Evolutionary conservation across 2,888 invertebrate genomes (phyloP), one percentile per base, ranked within the genome.

Genomic region (Tuta absoluta): DNA sequence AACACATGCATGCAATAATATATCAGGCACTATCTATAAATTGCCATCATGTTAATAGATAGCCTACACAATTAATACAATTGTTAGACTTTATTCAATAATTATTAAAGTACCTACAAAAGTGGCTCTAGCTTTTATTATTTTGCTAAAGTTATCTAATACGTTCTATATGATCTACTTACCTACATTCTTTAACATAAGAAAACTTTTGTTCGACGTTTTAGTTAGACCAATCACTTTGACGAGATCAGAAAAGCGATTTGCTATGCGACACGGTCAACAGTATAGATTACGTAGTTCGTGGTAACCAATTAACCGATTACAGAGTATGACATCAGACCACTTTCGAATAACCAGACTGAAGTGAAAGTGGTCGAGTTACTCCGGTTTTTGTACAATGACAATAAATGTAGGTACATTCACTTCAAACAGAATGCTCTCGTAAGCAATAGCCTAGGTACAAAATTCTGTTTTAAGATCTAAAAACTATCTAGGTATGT

Each of bases 341-440:
- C 45, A 64, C 68, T 66, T 64, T 65, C 64, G 63, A 66, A 65
- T 41, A 64, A 65, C 60, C 63, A 58, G 65, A 24, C 61, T 56
- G 53, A 60, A 66, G 68, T 63, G 69, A 69, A 69, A 69, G 69
- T 65, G 63, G 56, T 65, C 63, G 4, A 12, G 61, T 65, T 37
- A 60, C 60, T 66, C 28, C 24, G 60, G 24, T 64, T 64, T 56
- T 56, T 49, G 33, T 33, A 33, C 49, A 33, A 33, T 19, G 24
- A 61, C 14, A 61, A 45, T 41, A 21, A 41, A 41, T 14, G n/a
- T 37, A 7, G 14, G 56, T 56, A 37, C 49, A 61, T 48, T 61
- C 61, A 61, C 48, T 45, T 3, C 17, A 24, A 17, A 8, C 33
- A 11, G 17, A 1, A 58, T 19, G 33, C 58, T 11, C 37, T 33